A percentile compares a stretch with the other conserved stretches of the same genome.
phyloP scores from a whole-genome alignment of 2,113 vertebrate genomes.

The Lota lota region DNA sequence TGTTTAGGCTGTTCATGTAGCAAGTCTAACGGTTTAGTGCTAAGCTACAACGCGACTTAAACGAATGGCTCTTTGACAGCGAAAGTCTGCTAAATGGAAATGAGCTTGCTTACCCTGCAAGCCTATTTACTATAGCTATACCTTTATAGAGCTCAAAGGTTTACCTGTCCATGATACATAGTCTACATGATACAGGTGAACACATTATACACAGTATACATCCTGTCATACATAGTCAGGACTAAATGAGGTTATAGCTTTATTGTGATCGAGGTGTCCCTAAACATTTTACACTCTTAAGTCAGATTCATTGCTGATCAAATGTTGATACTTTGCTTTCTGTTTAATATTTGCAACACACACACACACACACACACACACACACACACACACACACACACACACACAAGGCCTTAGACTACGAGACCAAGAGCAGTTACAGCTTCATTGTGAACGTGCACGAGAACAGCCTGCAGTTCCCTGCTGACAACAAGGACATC shows the following conservation, averaged over 20 bases:
- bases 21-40: too few relatives aligned
- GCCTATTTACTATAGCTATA: too few relatives aligned
- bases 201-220: too few relatives aligned
- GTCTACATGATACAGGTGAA: too few relatives aligned
- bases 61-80: too few relatives aligned
- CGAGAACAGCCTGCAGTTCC: conserved; percentile 43
- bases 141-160: too few relatives aligned
- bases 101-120: too few relatives aligned
- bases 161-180: too few relatives aligned
- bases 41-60: too few relatives aligned
- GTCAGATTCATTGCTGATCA: not conserved
- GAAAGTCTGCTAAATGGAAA: too few relatives aligned
- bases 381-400: not conserved
- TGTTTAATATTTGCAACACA: not conserved
- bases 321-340: not conserved
- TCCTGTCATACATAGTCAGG: not conserved
- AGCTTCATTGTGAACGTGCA: conserved; percentile 44
- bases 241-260: not conserved
- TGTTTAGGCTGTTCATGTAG: too few relatives aligned
- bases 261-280: not conserved
- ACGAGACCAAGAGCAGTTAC: conserved; percentile 67
- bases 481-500: conserved; percentile 42
- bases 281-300: not conserved
- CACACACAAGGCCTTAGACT: conserved; percentile 82
- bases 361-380: not conserved